Percentiles rank a stretch among this genome's conserved stretches.
Conservation (phyloP, 2,888 invertebrate species). For the Platycheirus albimanus region DNA sequence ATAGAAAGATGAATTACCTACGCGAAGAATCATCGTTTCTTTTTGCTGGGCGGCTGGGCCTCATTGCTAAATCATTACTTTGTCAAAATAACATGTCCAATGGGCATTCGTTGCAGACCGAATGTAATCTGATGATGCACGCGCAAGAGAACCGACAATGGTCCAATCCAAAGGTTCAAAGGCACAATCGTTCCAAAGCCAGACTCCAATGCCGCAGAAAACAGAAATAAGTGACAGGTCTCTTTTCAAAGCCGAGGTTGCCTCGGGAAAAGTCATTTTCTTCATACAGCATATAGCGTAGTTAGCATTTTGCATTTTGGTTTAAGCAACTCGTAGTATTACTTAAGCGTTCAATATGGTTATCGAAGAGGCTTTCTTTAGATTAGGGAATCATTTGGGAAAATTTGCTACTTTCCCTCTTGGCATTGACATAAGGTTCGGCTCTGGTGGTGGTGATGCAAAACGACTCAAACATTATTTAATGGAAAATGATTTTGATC, state of each 20-base stretch:
- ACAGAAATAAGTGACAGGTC: constrained; percentile 49
- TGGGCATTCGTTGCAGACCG: background rate
- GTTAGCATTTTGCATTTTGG: constrained; percentile 4
- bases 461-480: constrained; percentile 38
- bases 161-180: constrained; percentile 23
- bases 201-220: background rate
- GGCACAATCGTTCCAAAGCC: background rate
- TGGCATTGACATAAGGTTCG: constrained; percentile 52
- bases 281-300: background rate
- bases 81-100: constrained; percentile 29
- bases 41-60: background rate
- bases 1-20: constrained; percentile 8
- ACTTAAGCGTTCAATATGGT: constrained; percentile 40
- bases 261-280: constrained; percentile 29
- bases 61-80: constrained; percentile 32
- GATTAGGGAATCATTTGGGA: constrained; percentile 33
- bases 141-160: background rate
- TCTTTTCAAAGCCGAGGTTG: constrained; percentile 55
- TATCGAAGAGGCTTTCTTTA: constrained; percentile 37
- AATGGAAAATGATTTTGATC: constrained; percentile 47
- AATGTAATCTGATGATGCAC: background rate
- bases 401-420: constrained; percentile 33
- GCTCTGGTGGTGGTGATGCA: constrained; percentile 23
- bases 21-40: constrained; percentile 10
- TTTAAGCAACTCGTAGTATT: background rate